Percentiles rank a stretch among this genome's conserved stretches.
These are phyloP conservation scores for Callaeas wilsoni DNA, from an alignment of 2,113 vertebrate genomes.

Conservation along the genomic window DNA sequence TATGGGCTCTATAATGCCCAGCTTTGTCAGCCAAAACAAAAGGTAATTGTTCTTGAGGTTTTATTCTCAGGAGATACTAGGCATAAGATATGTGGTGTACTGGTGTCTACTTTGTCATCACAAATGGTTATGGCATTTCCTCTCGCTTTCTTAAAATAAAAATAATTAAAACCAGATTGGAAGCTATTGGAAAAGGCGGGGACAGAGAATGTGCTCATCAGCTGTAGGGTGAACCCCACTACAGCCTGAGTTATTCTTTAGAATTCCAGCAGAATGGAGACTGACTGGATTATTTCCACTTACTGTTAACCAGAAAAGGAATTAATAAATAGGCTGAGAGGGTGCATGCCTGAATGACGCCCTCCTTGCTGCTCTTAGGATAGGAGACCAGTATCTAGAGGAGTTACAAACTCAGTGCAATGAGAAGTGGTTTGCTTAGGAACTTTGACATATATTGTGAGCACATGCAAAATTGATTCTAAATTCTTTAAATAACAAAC, in stretches of 20 bases:
- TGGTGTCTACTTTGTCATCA: not conserved
- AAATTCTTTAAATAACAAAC: not conserved
- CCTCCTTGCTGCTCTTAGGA: not conserved
- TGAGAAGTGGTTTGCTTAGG: not conserved
- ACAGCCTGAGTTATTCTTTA: not conserved
- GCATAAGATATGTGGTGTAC: not conserved
- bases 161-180: not conserved
- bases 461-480: not conserved
- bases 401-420: not conserved
- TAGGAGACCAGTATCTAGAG: not conserved
- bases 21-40: constrained; percentile 78
- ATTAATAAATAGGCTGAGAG: not conserved
- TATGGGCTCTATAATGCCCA: constrained; percentile 84
- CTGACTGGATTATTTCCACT: not conserved
- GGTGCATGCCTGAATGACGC: not conserved
- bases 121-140: not conserved
- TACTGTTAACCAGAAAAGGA: not conserved
- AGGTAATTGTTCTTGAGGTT: constrained; percentile 70
- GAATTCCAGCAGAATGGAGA: not conserved
- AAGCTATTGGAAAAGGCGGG: not conserved
- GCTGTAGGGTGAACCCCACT: not conserved
- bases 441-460: not conserved
- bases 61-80: not conserved
- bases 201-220: not conserved
- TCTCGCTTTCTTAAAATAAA: not conserved